phyloP scores from a whole-genome alignment of 1,140 invertebrate species.

The Drosophila sucinea region DNA sequence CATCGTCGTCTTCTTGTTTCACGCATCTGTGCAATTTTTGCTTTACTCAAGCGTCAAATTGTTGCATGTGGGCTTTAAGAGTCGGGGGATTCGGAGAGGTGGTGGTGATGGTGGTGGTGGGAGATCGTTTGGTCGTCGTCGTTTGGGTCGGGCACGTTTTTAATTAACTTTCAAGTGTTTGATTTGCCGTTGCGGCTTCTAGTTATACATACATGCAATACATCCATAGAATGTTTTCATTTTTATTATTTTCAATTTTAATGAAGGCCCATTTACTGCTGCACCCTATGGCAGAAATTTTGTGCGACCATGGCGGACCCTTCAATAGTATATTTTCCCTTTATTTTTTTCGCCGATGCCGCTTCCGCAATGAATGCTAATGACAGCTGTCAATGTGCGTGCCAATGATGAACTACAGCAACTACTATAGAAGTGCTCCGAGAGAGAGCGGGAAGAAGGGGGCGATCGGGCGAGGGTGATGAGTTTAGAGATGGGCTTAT shows the following conservation, averaged over 20 bases:
- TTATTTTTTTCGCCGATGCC: slow-evolving; percentile 32
- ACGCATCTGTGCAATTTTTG: slow-evolving; percentile 72
- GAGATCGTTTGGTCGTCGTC: background rate
- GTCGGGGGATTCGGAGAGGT: slow-evolving; percentile 17
- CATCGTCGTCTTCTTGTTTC: slow-evolving; percentile 27
- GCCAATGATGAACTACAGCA: slow-evolving; percentile 66
- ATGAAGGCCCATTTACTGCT: slow-evolving; percentile 74
- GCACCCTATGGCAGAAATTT: slow-evolving; percentile 36
- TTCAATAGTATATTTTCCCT: slow-evolving; percentile 35
- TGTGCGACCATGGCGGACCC: slow-evolving; percentile 16
- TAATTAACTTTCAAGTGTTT: slow-evolving; percentile 78
- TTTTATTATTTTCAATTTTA: slow-evolving; percentile 80
- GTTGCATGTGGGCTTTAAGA: slow-evolving; percentile 64
- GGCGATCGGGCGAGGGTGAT: background rate
- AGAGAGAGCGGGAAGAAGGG: slow-evolving; percentile 5
- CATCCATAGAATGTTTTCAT: slow-evolving; percentile 50
- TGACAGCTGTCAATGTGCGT: slow-evolving; percentile 78
- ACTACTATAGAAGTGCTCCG: background rate
- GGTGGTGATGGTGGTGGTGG: slow-evolving; percentile 2
- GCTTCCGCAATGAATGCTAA: slow-evolving; percentile 77
- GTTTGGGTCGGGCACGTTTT: slow-evolving; percentile 43
- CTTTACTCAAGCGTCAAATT: slow-evolving; percentile 74
- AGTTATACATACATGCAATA: background rate
- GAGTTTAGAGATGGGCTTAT: no score
- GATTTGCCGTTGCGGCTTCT: slow-evolving; percentile 67